Percentiles rank a stretch among this genome's conserved stretches.
phyloP scores from a whole-genome alignment of 2,113 vertebrate species.

The Bombycilla garrulus region DNA sequence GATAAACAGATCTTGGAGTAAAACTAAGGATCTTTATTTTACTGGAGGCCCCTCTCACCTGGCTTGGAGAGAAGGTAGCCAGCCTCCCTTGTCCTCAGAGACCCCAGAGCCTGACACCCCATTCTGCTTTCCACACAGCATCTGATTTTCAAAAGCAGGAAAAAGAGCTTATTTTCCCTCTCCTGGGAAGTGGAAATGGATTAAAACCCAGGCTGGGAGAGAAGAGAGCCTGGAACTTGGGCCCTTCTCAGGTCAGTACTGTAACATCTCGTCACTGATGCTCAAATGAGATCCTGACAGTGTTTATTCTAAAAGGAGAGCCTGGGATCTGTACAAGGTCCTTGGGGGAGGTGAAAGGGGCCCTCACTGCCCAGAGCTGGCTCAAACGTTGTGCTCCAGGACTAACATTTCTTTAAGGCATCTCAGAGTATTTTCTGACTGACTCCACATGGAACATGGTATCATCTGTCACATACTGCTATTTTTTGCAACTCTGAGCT shows the following conservation, averaged over 20 bases:
- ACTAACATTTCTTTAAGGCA: neutral
- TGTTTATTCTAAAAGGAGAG: neutral
- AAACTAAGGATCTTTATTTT: neutral
- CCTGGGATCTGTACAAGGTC: neutral
- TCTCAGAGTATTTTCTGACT: neutral
- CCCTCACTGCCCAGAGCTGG: neutral
- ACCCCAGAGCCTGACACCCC: neutral
- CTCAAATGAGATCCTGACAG: neutral
- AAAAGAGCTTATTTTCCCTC: neutral
- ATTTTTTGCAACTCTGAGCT: neutral
- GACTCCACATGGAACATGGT: neutral
- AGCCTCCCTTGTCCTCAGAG: neutral
- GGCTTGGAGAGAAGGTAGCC: neutral
- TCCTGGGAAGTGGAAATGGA: neutral
- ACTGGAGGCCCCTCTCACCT: neutral
- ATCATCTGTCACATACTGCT: neutral
- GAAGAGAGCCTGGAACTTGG: neutral
- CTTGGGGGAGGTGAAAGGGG: neutral
- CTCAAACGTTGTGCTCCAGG: neutral
- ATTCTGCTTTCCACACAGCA: neutral
- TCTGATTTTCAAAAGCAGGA: neutral
- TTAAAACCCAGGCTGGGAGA: neutral
- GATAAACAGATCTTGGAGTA: neutral
- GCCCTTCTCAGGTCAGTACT: neutral
- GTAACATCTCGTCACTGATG: fast-evolving